Percentiles rank a stretch among this genome's conserved stretches.
These are phyloP conservation scores for Tachuris rubrigastra DNA, from an alignment of 2,113 vertebrate species.

Conservation along the genomic window DNA sequence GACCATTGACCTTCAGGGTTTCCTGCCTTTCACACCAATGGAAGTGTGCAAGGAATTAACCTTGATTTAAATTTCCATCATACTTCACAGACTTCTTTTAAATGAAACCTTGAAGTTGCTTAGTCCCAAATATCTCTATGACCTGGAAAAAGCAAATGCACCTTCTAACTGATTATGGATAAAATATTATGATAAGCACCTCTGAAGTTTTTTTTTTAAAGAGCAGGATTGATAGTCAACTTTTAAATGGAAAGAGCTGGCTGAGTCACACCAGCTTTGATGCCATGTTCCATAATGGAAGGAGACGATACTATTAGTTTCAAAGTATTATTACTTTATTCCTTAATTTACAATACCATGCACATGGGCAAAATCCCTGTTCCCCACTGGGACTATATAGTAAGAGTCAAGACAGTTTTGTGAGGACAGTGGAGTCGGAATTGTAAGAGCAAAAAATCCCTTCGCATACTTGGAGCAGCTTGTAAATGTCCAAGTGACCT, in stretches of 20 bases:
- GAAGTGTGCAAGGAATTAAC: background rate
- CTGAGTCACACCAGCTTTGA: conserved; percentile 12
- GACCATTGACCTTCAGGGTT: background rate
- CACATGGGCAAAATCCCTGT: background rate
- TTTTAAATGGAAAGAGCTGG: conserved; percentile 11
- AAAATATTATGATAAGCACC: background rate
- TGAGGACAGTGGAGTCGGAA: background rate
- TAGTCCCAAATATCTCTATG: background rate
- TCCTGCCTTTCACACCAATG: background rate
- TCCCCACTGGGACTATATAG: background rate
- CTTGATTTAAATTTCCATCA: background rate
- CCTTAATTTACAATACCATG: background rate
- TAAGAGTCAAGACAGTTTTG: background rate
- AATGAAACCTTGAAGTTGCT: background rate
- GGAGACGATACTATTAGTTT: background rate
- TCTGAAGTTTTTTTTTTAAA: background rate
- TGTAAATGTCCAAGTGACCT: background rate
- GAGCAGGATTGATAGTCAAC: background rate
- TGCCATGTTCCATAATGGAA: conserved; percentile 33
- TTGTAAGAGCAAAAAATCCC: background rate
- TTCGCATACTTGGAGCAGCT: background rate
- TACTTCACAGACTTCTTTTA: background rate
- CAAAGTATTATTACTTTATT: background rate
- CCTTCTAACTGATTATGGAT: background rate
- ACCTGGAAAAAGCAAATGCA: background rate